These are phyloP conservation scores for Erpornis zantholeuca DNA, from an alignment of 2,113 vertebrate genomes.

Conservation along the genomic window DNA sequence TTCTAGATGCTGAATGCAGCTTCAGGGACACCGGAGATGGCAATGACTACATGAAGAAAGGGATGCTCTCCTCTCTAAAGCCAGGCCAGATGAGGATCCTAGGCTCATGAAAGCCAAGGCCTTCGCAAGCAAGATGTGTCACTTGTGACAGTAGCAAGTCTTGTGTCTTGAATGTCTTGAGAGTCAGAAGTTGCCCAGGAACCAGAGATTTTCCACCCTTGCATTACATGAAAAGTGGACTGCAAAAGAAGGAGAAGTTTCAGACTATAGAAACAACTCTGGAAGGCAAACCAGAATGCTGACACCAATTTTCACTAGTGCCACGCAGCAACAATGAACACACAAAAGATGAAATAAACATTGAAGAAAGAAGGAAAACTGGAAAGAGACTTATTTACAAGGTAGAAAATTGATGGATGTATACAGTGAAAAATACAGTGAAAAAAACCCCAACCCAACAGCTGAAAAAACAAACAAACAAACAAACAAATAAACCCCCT, in stretches of 20 bases:
- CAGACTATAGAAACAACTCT: neutral
- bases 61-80: accelerated
- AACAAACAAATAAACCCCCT: neutral
- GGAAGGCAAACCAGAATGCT: neutral
- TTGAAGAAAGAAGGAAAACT: neutral
- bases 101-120: neutral
- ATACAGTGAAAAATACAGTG: no score
- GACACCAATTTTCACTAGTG: neutral
- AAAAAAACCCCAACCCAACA: neutral
- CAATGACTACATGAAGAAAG: neutral
- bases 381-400: neutral
- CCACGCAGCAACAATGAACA: neutral
- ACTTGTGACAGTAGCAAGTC: neutral
- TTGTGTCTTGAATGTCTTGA: neutral
- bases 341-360: neutral
- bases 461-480: neutral
- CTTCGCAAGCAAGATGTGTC: neutral
- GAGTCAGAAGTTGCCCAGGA: neutral
- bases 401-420: neutral
- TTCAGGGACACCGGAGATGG: accelerated
- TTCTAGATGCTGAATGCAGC: neutral
- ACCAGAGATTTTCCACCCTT: neutral
- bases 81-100: neutral
- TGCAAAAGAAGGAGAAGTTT: neutral
- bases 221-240: neutral